Evolutionary conservation across 2,797 vertebrate species (phyloP).

Genomic region (Craterocephalus amniculus): DNA sequence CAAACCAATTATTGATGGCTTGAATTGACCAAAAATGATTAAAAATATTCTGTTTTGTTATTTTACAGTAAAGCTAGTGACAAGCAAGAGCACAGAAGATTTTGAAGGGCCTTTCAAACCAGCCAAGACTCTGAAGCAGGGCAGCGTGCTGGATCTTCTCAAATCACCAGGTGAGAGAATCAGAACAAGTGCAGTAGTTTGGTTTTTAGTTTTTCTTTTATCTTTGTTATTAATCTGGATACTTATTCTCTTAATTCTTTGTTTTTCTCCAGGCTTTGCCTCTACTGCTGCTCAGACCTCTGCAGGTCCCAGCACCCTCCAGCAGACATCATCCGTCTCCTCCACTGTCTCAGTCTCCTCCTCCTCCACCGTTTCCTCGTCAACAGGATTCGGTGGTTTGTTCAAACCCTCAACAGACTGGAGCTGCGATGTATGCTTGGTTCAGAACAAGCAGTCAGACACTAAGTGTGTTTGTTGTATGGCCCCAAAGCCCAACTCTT

Average conservation of each 20-base stretch:
- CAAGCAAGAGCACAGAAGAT: slow-evolving; percentile 83
- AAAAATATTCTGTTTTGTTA: not conserved
- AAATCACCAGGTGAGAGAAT: slow-evolving; percentile 87
- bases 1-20: not conserved
- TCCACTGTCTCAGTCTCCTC: slow-evolving; percentile 69
- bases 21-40: not conserved
- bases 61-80: slow-evolving; percentile 71
- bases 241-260: not conserved
- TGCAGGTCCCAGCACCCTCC: slow-evolving; percentile 40
- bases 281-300: slow-evolving; percentile 64
- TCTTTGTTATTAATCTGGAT: not conserved
- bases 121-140: slow-evolving; percentile 90
- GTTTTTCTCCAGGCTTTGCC: slow-evolving; percentile 70
- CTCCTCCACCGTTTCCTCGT: slow-evolving; percentile 57
- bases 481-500: slow-evolving; percentile 76
- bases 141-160: slow-evolving; percentile 95
- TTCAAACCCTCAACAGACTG: slow-evolving; percentile 83
- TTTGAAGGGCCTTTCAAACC: slow-evolving; percentile 88
- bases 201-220: not conserved
- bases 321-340: slow-evolving; percentile 47
- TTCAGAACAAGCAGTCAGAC: slow-evolving; percentile 87
- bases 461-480: slow-evolving; percentile 86
- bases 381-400: slow-evolving; percentile 78
- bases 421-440: slow-evolving; percentile 84
- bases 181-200: slow-evolving; percentile 52